Evolutionary conservation across 2,113 vertebrate genomes (phyloP).

Genomic region (Hydrolagus affinis): DNA sequence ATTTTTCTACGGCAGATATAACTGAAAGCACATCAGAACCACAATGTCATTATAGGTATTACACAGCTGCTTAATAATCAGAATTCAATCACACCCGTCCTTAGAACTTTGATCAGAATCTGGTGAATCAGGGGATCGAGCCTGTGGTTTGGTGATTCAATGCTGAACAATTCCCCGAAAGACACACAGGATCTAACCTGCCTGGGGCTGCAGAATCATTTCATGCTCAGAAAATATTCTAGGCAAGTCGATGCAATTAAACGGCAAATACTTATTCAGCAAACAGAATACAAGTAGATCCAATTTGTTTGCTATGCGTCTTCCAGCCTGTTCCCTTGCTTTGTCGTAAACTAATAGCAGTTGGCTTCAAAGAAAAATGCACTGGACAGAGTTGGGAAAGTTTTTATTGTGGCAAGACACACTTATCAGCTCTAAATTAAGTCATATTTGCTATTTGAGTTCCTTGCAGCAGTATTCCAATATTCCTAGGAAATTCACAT

Average conservation of each 20-base stretch:
- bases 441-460: not conserved
- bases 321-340: not conserved
- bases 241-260: not conserved
- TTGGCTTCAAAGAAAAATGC: not conserved
- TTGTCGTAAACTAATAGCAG: not conserved
- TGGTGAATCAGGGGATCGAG: not conserved
- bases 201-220: not conserved
- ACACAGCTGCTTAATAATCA: not conserved
- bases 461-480: not conserved
- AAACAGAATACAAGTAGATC: not conserved
- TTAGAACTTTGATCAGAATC: not conserved
- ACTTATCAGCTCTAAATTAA: not conserved
- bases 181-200: not conserved
- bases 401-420: not conserved
- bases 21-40: not conserved
- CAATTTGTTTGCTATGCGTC: not conserved
- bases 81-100: not conserved
- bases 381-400: not conserved
- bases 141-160: not conserved
- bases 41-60: not conserved
- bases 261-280: not conserved
- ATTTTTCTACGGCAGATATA: not conserved
- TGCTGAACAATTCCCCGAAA: not conserved
- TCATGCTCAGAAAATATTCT: not conserved
- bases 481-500: not conserved